Evolutionary conservation across 2,113 vertebrate species (phyloP), one percentile per base, ranked within the genome.

Genomic region (Paratilapia polleni): DNA sequence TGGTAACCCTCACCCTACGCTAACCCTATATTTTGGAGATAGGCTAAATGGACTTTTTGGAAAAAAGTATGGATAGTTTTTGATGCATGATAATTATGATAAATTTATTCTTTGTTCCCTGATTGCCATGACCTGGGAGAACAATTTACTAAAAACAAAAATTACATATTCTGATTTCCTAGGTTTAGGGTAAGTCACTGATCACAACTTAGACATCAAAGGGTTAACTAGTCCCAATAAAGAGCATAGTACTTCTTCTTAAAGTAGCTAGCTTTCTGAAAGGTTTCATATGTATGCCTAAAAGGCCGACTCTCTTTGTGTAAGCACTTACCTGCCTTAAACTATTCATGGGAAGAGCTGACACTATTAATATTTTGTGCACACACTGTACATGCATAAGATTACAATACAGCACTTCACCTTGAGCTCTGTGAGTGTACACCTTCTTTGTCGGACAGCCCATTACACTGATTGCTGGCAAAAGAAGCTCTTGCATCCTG

Each of bases 401-500:
- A 89, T 77, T 81, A 90, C 74, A 88, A 60, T 41, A 54, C 36
- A 62, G 77, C 76, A 41, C 59, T 84, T 84, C 57, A 76, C 56
- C 81, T 59, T 60, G 60, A 5, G 22, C 83, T 68, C 78, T 31
- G 64, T 47, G 73, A 80, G 76, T 13, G 79, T 34, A 77, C 80
- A 47, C 76, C 31, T 11, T 73, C 80, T 87, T 85, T 81, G 85
- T 88, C 59, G 80, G 60, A 75, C 68, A 84, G 78, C 74, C 90
- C 92, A 93, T 93, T 93, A 91, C 17, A 64, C 82, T 92, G 91
- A 94, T 94, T 93, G 81, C 85, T 86, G 47, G 83, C 86, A 87
- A 56, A 83, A 78, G 52, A 77, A 58, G 82, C 81, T 83, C 79
- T 84, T 64, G 75, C 77, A 63, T 54, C 36, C 78, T 82, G 84